Evolutionary conservation across 2,113 vertebrate species (phyloP), one percentile per base, ranked within the genome.

Genomic region (Plecotus auritus): DNA sequence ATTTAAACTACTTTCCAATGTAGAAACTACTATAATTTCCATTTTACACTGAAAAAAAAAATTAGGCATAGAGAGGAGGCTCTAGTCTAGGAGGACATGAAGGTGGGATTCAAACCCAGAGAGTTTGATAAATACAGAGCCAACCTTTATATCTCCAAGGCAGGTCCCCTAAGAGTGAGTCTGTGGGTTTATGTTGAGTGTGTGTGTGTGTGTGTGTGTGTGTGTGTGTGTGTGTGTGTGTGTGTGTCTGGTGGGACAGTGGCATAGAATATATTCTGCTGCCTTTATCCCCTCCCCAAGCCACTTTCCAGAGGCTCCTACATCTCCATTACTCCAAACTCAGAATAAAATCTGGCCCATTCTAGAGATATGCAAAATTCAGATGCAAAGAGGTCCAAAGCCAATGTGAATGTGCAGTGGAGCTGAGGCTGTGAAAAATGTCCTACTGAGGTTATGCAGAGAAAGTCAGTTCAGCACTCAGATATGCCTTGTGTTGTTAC

Each of bases 1-100:
- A 54, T 90, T 76, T 77, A 88, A 91, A 64, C 32, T n/a, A 92
- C 35, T 90, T 87, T 92, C 35, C 78, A 67, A 9, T 54, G 22
- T 85, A 88, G 26, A n/a, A 83, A 84, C 16, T 64, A 66, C 35
- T 64, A 23, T 40, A 89, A 45, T 91, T 88, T 9, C 20, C 49
- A 80, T 66, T 73, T 82, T 89, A 80, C 13, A 86, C 85, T 88
- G 61, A 82, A 23, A 84, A 92, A 51, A 87, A 18, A 87, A 90
- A 84, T 17, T 20, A 89, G 64, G 17, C 11, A 83, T n/a, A 37
- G 61, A 86, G 16, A 87, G 59, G 4, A 45, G 7, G 45, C 87
- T 49, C 6, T 77, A 54, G 59, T 49, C 6, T 77, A 54, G 59
- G 42, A 69, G 6, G 4, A 87, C 22, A 14, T 54, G 9, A 94